These are phyloP conservation scores for Trinectes maculatus DNA, from an alignment of 2,113 vertebrate species.

Conservation along the genomic window DNA sequence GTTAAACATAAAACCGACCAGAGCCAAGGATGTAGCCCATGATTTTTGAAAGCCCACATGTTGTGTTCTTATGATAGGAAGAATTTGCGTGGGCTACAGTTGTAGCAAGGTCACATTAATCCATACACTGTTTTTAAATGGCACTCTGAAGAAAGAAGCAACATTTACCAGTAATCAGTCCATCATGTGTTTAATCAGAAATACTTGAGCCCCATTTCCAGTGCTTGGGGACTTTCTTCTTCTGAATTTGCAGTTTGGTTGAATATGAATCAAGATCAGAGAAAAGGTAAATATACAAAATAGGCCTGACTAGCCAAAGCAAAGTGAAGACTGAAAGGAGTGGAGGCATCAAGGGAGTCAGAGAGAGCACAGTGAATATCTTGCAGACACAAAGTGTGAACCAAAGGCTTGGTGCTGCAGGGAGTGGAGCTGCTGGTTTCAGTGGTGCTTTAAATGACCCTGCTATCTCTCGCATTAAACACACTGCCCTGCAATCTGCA, in stretches of 20 bases:
- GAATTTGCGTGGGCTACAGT: neutral
- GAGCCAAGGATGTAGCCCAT: neutral
- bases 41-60: constrained; percentile 8
- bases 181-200: constrained; percentile 16
- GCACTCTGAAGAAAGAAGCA: constrained; percentile 3
- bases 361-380: constrained; percentile 3
- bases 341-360: too few relatives aligned
- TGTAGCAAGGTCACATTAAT: constrained; percentile 5
- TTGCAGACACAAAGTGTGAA: constrained; percentile 5
- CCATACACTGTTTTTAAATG: neutral
- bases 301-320: neutral
- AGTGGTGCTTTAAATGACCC: constrained; percentile 70
- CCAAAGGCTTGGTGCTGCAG: constrained; percentile 42
- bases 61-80: neutral
- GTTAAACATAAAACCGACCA: neutral
- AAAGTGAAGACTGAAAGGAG: neutral
- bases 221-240: too few relatives aligned
- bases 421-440: constrained; percentile 57
- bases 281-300: neutral
- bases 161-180: neutral
- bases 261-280: constrained; percentile 3
- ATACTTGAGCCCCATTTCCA: constrained; percentile 10
- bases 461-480: constrained; percentile 73
- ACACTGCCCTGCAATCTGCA: constrained; percentile 73
- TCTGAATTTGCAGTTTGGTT: too few relatives aligned